Evolutionary conservation across 1,140 invertebrate species (phyloP).

Genomic region (Drosophila santomea): DNA sequence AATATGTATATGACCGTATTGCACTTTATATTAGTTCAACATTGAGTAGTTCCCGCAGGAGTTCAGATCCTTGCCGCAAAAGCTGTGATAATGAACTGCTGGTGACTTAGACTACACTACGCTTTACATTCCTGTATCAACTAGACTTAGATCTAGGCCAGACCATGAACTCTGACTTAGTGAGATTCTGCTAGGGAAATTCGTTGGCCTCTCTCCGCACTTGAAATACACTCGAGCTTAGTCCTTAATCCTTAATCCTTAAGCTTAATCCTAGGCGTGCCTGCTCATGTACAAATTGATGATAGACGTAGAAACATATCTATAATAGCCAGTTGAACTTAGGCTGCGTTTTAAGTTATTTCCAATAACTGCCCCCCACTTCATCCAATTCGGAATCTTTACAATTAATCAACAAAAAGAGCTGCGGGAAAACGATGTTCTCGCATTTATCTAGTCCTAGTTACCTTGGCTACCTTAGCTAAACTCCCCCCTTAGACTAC

Average conservation of each 20-base stretch:
- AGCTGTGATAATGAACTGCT: conserved; percentile 37
- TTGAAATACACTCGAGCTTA: conserved; percentile 35
- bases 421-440: conserved; percentile 35
- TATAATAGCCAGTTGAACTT: conserved; percentile 61
- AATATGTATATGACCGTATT: conserved; percentile 54
- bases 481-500: conserved; percentile 29
- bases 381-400: conserved; percentile 65
- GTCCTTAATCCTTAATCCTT: conserved; percentile 29
- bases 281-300: conserved; percentile 77
- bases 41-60: conserved; percentile 36
- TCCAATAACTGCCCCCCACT: conserved; percentile 63
- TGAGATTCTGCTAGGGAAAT: conserved; percentile 61
- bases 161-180: conserved; percentile 7
- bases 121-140: conserved; percentile 54
- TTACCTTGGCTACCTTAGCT: conserved; percentile 60
- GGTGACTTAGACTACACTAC: conserved; percentile 44
- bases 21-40: conserved; percentile 48
- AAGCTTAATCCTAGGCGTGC: conserved; percentile 64
- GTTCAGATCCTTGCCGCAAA: conserved; percentile 13
- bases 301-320: conserved; percentile 62
- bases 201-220: conserved; percentile 59
- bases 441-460: conserved; percentile 32
- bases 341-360: conserved; percentile 74
- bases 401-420: conserved; percentile 80
- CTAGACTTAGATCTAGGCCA: conserved; percentile 29